Evolutionary conservation across 2,113 vertebrate species (phyloP), one percentile per base, ranked within the genome.

Genomic region (Pongo abelii): DNA sequence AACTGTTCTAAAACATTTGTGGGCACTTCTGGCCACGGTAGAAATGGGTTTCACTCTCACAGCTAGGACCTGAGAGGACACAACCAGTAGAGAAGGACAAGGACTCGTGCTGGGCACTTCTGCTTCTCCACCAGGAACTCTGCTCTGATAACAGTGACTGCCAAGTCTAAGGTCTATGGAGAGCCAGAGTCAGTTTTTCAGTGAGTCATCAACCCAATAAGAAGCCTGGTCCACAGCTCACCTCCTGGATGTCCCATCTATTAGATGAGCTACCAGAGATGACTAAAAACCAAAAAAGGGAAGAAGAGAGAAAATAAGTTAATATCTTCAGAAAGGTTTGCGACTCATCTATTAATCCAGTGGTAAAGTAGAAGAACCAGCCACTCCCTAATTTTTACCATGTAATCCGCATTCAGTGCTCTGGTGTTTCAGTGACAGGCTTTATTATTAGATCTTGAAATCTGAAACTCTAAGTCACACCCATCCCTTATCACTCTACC

Each of bases 1-100:
- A 84, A 59, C 9, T 91, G 67, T 93, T 96, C 46, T 88, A 85
- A 92, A 91, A 72, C 20, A 97, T n/a, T 40, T 55, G 81, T 50
- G 48, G 69, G 25, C 16, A 46, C 30, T 84, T 95, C 70, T 97
- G 55, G 67, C 27, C 77, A 95, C 48, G 18, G 27, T 8, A 86
- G 23, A 90, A 55, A 27, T 75, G 40, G 38, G 50, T 27, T 77
- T 90, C 32, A 81, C 46, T 64, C 2, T 5, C 55, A 92, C 40
- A 90, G 61, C 35, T 85, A 85, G 30, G 38, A 89, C 22, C 74
- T 86, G 2, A 87, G 52, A 86, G 35, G 35, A 61, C n/a, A 92
- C 14, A 89, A 27, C 30, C 69, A 25, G 55, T 2, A 85, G 25
- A 93, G 22, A 85, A 89, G 74, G n/a, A 67, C 5, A 61, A 78